Base-by-base conservation (phyloP, 2,888 invertebrate species). In the Acanthococcus lagerstroemiae region DNA sequence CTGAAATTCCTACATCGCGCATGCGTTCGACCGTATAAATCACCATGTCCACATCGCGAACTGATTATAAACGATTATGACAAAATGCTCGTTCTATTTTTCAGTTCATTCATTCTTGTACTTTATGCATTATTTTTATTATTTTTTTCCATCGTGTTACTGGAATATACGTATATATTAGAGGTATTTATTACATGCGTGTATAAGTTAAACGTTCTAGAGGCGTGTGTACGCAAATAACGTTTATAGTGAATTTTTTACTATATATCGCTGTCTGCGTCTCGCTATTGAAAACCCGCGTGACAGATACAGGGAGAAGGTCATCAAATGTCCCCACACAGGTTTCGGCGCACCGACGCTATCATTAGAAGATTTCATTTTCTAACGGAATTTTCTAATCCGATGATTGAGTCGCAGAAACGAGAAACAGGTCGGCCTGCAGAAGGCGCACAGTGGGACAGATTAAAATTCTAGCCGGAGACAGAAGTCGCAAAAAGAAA, bases 1-100 rank as follows among this genome's bases (percentile, higher is more conserved):
- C 63, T 52, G 63, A 63, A 63, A 63, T 63, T 63, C 63, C 44
- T 63, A 26, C 54, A 63, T 63, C 63, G 63, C 63, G 63, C 63
- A 63, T 63, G 63, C 63, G 63, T 63, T 63, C 63, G 54, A 63
- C 63, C 63, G 63, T 63, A 44, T 52, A 63, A 63, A 63, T 63
- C 54, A 63, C 63, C 63, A 63, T 63, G 63, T 63, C 63, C 63
- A 63, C 27, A 63, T 63, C 63, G 54, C 63, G 54, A 63, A 52
- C 52, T 52, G 50, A 54, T 21, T 63, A 63, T 63, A 63, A 63
- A 63, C 63, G 63, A 63, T 63, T 63, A 63, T 63, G 63, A 63
- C 63, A 63, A 63, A 63, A 63, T 50, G 54, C 37, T 63, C 54
- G 26, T 26, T 63, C 50, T 21, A 30, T 48, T 60, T 60, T 60